Evolutionary conservation across 2,113 vertebrate species (phyloP).

Genomic region (Cricetomys ansorgei): DNA sequence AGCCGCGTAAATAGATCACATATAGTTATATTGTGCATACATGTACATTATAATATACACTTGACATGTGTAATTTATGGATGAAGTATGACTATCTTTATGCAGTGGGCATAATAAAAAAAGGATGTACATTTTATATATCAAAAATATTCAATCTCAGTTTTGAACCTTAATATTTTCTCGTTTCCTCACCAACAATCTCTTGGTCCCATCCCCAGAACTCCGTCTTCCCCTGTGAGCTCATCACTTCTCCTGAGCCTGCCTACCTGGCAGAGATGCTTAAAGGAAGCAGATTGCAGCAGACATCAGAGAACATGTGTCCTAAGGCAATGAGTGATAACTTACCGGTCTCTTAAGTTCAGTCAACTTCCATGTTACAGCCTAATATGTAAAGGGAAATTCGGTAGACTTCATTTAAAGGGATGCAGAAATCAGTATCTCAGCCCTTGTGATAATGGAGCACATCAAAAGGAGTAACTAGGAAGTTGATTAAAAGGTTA

Average conservation of each 20-base stretch:
- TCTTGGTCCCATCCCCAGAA: not conserved
- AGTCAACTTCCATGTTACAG: not conserved
- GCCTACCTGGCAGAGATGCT: not conserved
- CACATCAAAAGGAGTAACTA: not conserved
- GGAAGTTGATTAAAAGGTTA: not conserved
- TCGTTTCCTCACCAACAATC: not conserved
- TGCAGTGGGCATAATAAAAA: not conserved
- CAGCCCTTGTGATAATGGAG: not conserved
- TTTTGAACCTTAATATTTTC: not conserved
- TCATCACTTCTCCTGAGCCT: not conserved
- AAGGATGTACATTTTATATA: not conserved
- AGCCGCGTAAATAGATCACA: not conserved
- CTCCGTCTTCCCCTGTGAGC: rapidly evolving
- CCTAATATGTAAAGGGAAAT: not conserved
- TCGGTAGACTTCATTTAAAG: not conserved
- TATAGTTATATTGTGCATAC: not conserved
- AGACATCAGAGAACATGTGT: not conserved
- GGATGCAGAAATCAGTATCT: not conserved
- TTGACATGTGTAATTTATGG: constrained; percentile 1
- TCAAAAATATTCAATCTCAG: not conserved
- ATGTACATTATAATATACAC: not conserved
- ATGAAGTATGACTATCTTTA: constrained; percentile 11
- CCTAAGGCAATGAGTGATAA: not conserved
- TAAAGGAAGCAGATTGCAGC: not conserved
- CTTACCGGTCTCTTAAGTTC: not conserved